A percentile compares a stretch with the other conserved stretches of the same genome.
These are phyloP conservation scores for Amphipoea oculea DNA, from an alignment of 2,888 invertebrate species.

Conservation along the genomic window DNA sequence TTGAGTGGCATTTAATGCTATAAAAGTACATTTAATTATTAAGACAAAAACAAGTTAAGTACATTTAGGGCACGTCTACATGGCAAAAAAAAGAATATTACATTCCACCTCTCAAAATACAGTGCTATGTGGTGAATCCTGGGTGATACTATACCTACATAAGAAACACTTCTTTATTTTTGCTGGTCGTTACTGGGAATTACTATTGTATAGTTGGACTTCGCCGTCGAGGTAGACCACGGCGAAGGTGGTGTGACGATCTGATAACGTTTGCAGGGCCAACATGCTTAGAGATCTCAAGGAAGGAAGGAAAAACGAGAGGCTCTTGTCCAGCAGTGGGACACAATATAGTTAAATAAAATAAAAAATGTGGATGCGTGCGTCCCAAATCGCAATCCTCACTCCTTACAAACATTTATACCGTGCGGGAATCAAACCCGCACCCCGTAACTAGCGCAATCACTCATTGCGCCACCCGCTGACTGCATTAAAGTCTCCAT, in stretches of 20 bases:
- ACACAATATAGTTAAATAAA: background rate
- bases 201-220: background rate
- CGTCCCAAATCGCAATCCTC: background rate
- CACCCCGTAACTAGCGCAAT: background rate
- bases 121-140: too few relatives aligned
- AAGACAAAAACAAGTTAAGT: background rate
- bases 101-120: too few relatives aligned
- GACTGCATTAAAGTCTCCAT: background rate
- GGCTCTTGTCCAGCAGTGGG: background rate
- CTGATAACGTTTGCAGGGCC: background rate
- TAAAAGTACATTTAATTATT: constrained; percentile 26
- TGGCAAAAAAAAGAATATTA: too few relatives aligned
- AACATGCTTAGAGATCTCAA: background rate
- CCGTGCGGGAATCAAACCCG: background rate
- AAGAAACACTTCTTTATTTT: background rate
- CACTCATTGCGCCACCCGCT: background rate
- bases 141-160: too few relatives aligned
- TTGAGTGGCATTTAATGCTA: constrained; percentile 45
- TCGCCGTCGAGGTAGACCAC: background rate
- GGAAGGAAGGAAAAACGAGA: background rate
- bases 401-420: background rate
- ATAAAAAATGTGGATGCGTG: background rate
- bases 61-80: too few relatives aligned
- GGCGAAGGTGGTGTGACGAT: background rate
- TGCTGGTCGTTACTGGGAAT: background rate